Conservation (phyloP, 2,888 invertebrate genomes). For the Cataglyphis rosenhaueri region DNA sequence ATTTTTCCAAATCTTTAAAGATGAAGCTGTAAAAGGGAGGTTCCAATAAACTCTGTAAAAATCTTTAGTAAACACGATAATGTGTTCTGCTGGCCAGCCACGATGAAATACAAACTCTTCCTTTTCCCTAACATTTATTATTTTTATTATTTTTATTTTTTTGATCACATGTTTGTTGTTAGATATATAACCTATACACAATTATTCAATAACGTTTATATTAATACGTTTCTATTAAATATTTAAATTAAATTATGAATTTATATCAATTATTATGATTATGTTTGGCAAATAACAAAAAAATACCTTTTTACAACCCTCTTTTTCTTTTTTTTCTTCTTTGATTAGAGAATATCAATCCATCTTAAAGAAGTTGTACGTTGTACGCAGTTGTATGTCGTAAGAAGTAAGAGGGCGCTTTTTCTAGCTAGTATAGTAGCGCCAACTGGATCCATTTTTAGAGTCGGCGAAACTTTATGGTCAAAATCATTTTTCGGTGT, state of each 20-base stretch:
- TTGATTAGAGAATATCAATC: conserved; percentile 27
- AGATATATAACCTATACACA: background rate
- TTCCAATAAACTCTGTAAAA: conserved; percentile 96
- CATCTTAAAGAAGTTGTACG: background rate
- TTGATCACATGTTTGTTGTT: background rate
- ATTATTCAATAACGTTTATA: background rate
- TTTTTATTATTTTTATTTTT: background rate
- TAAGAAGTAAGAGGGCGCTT: too few species aligned
- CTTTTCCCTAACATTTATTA: conserved; percentile 86
- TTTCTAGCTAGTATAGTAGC: too few species aligned
- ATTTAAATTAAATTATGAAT: background rate
- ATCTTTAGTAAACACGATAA: conserved; percentile 93
- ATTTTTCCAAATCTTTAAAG: conserved; percentile 93
- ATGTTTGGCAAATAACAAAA: conserved; percentile 14
- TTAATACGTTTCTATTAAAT: background rate
- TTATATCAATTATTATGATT: conserved; percentile 15
- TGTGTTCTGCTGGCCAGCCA: conserved; percentile 94
- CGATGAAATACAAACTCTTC: conserved; percentile 96
- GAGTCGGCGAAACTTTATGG: too few species aligned
- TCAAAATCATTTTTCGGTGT: too few species aligned
- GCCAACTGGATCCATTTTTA: too few species aligned
- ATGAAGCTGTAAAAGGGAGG: conserved; percentile 95
- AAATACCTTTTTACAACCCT: conserved; percentile 70
- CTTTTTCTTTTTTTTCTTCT: conserved; percentile 36
- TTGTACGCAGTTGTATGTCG: too few species aligned